Base-by-base conservation (phyloP, 2,888 invertebrate species). In the Orthosia gracilis region DNA sequence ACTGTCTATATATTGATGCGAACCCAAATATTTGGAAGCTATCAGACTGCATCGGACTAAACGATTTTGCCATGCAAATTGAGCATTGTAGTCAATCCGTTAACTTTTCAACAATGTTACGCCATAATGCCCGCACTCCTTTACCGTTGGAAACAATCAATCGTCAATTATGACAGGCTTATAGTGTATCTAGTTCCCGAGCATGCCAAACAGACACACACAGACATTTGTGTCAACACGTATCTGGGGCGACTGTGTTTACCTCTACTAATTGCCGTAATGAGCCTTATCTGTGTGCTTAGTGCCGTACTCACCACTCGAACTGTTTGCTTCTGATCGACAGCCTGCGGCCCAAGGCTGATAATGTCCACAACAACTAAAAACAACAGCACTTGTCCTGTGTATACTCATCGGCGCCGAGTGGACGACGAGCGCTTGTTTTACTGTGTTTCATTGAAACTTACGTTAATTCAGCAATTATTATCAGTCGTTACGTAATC, bases 191-290 rank as follows among this genome's bases (percentile, higher is more conserved):
- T 70, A 74, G 73, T 75, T 69, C 71, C 57, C 52, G 47, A 70
- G 83, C 75, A 64, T 68, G 67, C 76, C 68, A 83, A 76, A 78
- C 80, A 59, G 69, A 75, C 77, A 77, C 69, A 78, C 72, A 76
- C 66, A 84, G 69, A 78, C 88, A 87, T 83, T 84, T 88, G 86
- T 89, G 90, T 91, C 88, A 89, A 91, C 86, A 87, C 84, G 86
- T 92, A 94, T 92, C 92, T 92, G 90, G 94, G 94, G 88, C 93
- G 91, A 87, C 90, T 90, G 89, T 96, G 92, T 96, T 95, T 95
- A 90, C 93, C 89, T 91, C 90, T 84, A 89, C 92, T 96, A 96
- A 96, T 96, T 95, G 94, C 94, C 90, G 89, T 95, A 95, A 95
- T 95, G 94, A 94, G 93, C 88, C 90, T 93, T 94, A 94, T 94